Percentiles rank a stretch among this genome's conserved stretches.
These are phyloP conservation scores for Calephelis virginiensis DNA, from an alignment of 1,140 invertebrate genomes.

Conservation along the genomic window DNA sequence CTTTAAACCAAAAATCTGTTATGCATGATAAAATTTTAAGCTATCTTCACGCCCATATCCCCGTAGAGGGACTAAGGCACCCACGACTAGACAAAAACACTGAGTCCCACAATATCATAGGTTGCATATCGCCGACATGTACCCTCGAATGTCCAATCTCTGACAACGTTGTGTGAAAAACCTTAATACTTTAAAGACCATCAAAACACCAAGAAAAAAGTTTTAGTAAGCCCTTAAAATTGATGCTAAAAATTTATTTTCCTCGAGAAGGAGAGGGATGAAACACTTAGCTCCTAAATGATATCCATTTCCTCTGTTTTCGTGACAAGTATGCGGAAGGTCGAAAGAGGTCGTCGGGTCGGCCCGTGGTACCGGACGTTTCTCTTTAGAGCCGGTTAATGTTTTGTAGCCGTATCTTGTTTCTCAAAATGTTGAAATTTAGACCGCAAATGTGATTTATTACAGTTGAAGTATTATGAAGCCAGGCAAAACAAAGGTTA, in stretches of 20 bases:
- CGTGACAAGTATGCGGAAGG: slow-evolving; percentile 19
- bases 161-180: too few relatives aligned
- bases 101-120: too few relatives aligned
- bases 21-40: too few relatives aligned
- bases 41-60: too few relatives aligned
- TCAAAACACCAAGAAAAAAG: too few relatives aligned
- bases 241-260: not conserved
- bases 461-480: not conserved
- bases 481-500: not conserved
- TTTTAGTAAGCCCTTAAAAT: too few relatives aligned
- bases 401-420: slow-evolving; percentile 13
- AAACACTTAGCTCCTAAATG: slow-evolving; percentile 5
- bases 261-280: not conserved
- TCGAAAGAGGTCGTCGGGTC: slow-evolving; percentile 19
- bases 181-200: too few relatives aligned
- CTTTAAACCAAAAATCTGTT: too few relatives aligned
- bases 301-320: slow-evolving; percentile 19
- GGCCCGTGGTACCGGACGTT: not conserved
- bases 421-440: slow-evolving; percentile 10
- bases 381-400: slow-evolving; percentile 12
- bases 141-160: too few relatives aligned
- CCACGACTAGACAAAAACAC: too few relatives aligned
- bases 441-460: slow-evolving; percentile 4
- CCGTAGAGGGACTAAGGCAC: too few relatives aligned
- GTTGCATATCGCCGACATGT: too few relatives aligned